A percentile compares a stretch with the other conserved stretches of the same genome.
phyloP scores from a whole-genome alignment of 53 echinoderm and acorn worm genomes.

The Astropecten irregularis region DNA sequence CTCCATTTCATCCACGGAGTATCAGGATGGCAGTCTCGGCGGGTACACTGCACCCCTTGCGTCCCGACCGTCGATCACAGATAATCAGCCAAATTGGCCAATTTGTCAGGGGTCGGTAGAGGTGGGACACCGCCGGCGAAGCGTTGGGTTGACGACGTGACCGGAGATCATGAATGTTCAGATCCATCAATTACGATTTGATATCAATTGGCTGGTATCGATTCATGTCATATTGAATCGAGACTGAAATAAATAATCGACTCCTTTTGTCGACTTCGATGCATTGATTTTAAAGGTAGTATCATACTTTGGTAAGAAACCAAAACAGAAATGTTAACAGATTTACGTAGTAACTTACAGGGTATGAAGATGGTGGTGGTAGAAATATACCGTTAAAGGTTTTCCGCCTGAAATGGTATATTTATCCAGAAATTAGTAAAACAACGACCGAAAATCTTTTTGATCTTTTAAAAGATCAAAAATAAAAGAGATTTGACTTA shows the following conservation, averaged over 20 bases:
- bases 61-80: constrained; percentile 18
- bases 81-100: constrained; percentile 56
- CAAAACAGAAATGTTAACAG: no score
- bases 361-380: no score
- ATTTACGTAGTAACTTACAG: no score
- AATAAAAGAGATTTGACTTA: no score
- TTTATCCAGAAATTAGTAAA: no score
- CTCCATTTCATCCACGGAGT: not conserved
- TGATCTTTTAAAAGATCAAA: no score
- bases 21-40: constrained; percentile 4
- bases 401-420: no score
- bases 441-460: no score
- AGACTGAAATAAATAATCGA: not conserved
- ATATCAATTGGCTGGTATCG: constrained; percentile 14
- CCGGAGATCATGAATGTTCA: constrained; percentile 31
- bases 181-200: not conserved
- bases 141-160: not conserved
- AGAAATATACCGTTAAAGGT: no score
- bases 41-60: constrained; percentile 11
- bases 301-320: no score
- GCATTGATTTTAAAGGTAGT: no score
- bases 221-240: not conserved
- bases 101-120: constrained; percentile 51
- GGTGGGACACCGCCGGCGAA: constrained; percentile 53
- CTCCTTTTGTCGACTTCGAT: not conserved